These are phyloP conservation scores for Acridotheres tristis DNA, from an alignment of 2,797 vertebrate species.

Conservation along the genomic window DNA sequence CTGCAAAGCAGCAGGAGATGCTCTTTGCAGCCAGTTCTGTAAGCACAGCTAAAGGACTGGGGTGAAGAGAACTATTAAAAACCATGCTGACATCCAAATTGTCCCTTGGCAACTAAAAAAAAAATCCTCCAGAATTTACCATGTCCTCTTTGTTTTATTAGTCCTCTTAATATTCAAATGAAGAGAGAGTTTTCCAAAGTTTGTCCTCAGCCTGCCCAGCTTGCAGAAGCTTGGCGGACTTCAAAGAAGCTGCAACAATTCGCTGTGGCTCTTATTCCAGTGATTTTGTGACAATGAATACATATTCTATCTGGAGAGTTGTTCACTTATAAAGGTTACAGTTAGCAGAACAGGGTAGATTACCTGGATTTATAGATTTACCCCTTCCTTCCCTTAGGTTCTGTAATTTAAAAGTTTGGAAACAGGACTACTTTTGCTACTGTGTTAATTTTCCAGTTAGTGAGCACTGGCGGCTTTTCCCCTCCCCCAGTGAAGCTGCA, in stretches of 20 bases:
- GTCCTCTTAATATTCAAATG: slow-evolving; percentile 43
- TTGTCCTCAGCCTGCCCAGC: neutral
- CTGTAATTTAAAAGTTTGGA: neutral
- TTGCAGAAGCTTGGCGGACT: neutral
- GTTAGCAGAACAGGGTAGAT: neutral
- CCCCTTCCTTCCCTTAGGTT: neutral
- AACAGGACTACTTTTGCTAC: neutral
- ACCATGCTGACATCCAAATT: neutral
- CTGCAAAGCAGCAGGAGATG: slow-evolving; percentile 31
- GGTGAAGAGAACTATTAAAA: slow-evolving; percentile 12
- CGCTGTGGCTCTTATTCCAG: neutral
- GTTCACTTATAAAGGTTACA: neutral
- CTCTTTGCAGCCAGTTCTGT: neutral
- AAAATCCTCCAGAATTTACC: slow-evolving; percentile 6
- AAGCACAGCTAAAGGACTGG: neutral
- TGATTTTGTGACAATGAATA: neutral
- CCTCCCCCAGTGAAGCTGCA: neutral
- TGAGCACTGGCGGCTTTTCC: neutral
- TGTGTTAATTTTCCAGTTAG: slow-evolving; percentile 4
- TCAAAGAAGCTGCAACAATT: slow-evolving; percentile 18
- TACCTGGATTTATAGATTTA: neutral
- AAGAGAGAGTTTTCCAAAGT: slow-evolving; percentile 45
- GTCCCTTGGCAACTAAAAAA: slow-evolving; percentile 31
- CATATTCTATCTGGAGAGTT: neutral
- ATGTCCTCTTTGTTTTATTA: slow-evolving; percentile 42